phyloP scores from a whole-genome alignment of 2,888 invertebrate species.

The Tuta absoluta region DNA sequence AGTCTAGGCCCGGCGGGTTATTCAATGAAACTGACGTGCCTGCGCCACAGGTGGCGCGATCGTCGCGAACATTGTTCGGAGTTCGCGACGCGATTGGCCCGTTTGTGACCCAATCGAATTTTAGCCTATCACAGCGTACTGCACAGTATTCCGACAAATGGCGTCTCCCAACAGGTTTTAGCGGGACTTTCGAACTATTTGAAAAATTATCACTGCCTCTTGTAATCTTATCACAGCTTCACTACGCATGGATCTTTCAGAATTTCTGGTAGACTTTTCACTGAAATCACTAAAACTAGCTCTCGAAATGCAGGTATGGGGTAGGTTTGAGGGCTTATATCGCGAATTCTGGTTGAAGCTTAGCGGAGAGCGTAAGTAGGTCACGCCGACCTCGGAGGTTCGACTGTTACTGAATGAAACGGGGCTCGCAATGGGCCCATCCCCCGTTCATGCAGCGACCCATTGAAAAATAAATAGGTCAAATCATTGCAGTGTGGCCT shows the following conservation, averaged over 20 bases:
- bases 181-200: slow-evolving; percentile 65
- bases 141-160: slow-evolving; percentile 52
- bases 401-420: slow-evolving; percentile 75
- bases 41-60: slow-evolving; percentile 75
- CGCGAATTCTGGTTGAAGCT: slow-evolving; percentile 29
- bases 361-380: slow-evolving; percentile 58
- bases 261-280: not conserved
- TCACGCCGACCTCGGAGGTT: slow-evolving; percentile 70
- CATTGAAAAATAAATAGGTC: slow-evolving; percentile 81
- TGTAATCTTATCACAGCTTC: slow-evolving; percentile 38
- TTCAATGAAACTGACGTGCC: slow-evolving; percentile 72
- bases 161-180: slow-evolving; percentile 40
- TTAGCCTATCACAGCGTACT: slow-evolving; percentile 56
- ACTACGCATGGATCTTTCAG: not conserved
- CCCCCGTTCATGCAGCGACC: slow-evolving; percentile 74
- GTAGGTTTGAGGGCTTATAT: slow-evolving; percentile 30
- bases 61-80: slow-evolving; percentile 57
- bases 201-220: slow-evolving; percentile 47
- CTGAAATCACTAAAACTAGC: not conserved
- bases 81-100: slow-evolving; percentile 53
- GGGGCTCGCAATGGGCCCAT: slow-evolving; percentile 66
- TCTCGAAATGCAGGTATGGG: not conserved
- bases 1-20: slow-evolving; percentile 72
- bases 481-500: slow-evolving; percentile 76
- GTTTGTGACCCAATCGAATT: slow-evolving; percentile 38